Evolutionary conservation across 2,888 invertebrate species (phyloP).

Genomic region (Neoitamus cyanurus): DNA sequence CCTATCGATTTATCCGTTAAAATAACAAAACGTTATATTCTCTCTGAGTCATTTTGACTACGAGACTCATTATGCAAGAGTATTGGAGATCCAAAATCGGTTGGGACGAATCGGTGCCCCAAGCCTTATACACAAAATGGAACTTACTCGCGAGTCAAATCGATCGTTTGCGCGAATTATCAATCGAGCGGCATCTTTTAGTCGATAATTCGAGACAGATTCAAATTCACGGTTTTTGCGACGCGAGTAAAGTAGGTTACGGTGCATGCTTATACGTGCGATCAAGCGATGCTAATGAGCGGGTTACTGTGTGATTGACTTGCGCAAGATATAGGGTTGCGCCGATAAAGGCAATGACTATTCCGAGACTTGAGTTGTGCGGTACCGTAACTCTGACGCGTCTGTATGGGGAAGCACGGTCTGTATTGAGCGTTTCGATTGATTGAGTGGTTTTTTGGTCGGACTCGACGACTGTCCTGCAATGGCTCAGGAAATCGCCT

Average conservation of each 20-base stretch:
- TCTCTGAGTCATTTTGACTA: not conserved
- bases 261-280: not conserved
- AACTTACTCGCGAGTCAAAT: not conserved
- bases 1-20: not conserved
- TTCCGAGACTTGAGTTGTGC: too few species aligned
- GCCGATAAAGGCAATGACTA: not conserved
- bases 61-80: not conserved
- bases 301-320: not conserved
- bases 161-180: not conserved
- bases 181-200: not conserved
- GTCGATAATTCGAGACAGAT: not conserved
- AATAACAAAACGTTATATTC: not conserved
- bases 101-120: not conserved
- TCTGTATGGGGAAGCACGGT: too few species aligned
- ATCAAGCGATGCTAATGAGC: not conserved
- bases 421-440: too few species aligned
- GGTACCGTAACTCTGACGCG: too few species aligned
- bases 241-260: not conserved
- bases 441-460: too few species aligned
- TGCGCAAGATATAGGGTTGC: not conserved
- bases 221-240: not conserved
- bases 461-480: too few species aligned
- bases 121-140: not conserved
- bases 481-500: too few species aligned
- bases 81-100: not conserved